Conservation (phyloP, 2,113 vertebrate genomes). For the Collichthys lucidus region DNA sequence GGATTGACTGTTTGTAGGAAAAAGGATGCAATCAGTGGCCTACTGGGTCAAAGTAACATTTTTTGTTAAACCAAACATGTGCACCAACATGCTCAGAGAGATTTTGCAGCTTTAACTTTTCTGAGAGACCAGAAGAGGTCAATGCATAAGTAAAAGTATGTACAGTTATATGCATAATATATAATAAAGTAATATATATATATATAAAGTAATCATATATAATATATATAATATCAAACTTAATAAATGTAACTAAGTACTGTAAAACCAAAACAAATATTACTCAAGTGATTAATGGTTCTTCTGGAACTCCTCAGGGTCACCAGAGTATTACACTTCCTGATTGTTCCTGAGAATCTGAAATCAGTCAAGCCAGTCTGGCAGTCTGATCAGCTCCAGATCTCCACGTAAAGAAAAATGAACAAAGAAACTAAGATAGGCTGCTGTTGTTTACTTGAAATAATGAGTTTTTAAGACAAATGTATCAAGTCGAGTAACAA, state of each 20-base stretch:
- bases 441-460: not conserved
- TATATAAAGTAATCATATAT: too few relatives aligned
- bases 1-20: not conserved
- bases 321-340: not conserved
- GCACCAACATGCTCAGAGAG: too few relatives aligned
- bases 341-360: not conserved
- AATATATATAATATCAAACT: too few relatives aligned
- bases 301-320: not conserved
- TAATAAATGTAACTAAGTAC: not conserved
- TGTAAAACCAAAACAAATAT: not conserved
- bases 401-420: not conserved
- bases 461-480: not conserved
- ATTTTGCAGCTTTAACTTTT: too few relatives aligned
- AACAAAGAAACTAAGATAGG: not conserved
- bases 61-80: too few relatives aligned
- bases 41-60: too few relatives aligned
- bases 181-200: too few relatives aligned
- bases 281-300: not conserved
- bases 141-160: too few relatives aligned
- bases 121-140: too few relatives aligned
- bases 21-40: not conserved
- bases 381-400: not conserved
- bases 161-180: not conserved
- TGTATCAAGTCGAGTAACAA: not conserved
- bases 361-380: not conserved